Evolutionary conservation across 2,888 invertebrate genomes (phyloP).

Genomic region (Drosophila kokeensis): DNA sequence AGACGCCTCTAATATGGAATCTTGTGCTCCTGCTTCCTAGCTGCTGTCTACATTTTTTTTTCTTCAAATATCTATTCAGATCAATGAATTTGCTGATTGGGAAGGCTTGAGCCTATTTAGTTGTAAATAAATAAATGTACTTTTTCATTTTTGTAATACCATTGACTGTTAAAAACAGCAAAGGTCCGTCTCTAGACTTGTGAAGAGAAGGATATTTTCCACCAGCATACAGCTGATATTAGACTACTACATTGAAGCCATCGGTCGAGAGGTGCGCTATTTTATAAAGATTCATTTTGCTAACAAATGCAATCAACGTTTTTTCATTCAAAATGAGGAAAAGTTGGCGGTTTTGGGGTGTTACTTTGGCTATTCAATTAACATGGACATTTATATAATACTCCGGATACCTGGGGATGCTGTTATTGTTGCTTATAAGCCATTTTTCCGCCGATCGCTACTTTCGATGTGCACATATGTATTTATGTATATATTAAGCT

Average conservation of each 20-base stretch:
- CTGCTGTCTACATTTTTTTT: background rate
- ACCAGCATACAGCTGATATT: background rate
- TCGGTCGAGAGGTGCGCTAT: background rate
- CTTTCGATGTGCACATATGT: background rate
- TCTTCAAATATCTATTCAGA: background rate
- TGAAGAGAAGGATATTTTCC: background rate
- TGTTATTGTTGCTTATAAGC: background rate
- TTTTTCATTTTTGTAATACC: background rate
- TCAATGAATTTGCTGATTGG: background rate
- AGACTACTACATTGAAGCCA: background rate
- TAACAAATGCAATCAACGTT: background rate
- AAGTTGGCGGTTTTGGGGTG: background rate
- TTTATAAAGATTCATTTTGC: background rate
- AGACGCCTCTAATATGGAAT: background rate
- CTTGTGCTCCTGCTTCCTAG: background rate
- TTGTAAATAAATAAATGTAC: too few species aligned
- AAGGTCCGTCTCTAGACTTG: background rate
- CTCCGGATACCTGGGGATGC: background rate
- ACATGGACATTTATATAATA: background rate
- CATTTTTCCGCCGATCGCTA: constrained; percentile 2
- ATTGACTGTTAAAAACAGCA: background rate
- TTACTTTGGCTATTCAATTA: background rate
- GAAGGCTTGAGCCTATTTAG: too few species aligned
- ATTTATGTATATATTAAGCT: background rate
- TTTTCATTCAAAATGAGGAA: background rate